Conservation (phyloP, 1,140 invertebrate genomes). For the Drosophila pseudoobscura region DNA sequence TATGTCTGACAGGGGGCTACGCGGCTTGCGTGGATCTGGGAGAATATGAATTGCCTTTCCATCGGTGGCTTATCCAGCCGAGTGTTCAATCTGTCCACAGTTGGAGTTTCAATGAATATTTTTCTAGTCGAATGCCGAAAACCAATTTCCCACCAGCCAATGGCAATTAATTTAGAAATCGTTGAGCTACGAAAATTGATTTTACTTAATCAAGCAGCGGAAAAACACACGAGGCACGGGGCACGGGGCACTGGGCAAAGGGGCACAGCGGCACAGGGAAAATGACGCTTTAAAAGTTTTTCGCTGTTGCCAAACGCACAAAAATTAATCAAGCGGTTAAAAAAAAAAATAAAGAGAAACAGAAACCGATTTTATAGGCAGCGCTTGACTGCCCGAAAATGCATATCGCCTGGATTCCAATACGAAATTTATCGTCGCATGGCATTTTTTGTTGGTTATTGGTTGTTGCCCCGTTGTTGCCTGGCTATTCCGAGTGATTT, state of each 20-base stretch:
- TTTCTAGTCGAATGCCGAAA: background rate
- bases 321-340: conserved; percentile 61
- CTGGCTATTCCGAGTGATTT: conserved; percentile 46
- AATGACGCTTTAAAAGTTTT: conserved; percentile 63
- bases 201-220: conserved; percentile 48
- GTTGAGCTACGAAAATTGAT: conserved; percentile 56
- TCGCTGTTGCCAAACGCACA: conserved; percentile 63
- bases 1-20: too few relatives aligned
- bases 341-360: conserved; percentile 16
- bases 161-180: conserved; percentile 58
- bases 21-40: too few relatives aligned
- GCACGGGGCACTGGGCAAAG: background rate
- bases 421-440: conserved; percentile 53
- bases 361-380: conserved; percentile 47
- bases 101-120: too few relatives aligned
- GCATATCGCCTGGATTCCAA: conserved; percentile 76
- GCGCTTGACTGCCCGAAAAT: conserved; percentile 56
- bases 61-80: too few relatives aligned
- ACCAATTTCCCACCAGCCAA: conserved; percentile 35
- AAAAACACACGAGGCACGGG: conserved; percentile 17
- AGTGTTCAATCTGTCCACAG: too few relatives aligned
- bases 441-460: conserved; percentile 22
- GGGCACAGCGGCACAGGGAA: conserved; percentile 11
- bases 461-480: conserved; percentile 35
- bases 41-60: conserved; percentile 18